A percentile compares a stretch with the other conserved stretches of the same genome.
These are phyloP conservation scores for Entomobrya proxima DNA, from an alignment of 2,888 invertebrate species.

Conservation along the genomic window DNA sequence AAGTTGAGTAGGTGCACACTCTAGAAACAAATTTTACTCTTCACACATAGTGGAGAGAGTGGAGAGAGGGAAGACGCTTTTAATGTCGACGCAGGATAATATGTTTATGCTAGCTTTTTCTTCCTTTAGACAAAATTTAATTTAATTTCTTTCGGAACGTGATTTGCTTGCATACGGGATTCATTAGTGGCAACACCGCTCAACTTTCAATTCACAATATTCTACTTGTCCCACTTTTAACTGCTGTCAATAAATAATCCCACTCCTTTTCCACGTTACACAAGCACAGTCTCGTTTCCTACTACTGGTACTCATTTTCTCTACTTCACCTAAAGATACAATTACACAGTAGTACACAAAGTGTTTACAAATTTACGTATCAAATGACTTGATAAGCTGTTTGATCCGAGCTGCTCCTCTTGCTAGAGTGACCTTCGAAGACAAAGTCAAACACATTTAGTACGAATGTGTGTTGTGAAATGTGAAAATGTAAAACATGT, in stretches of 20 bases:
- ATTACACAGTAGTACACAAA: too few relatives aligned
- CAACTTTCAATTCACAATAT: background rate
- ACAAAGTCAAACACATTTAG: too few relatives aligned
- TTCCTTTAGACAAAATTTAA: slow-evolving; percentile 18
- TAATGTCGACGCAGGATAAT: too few relatives aligned
- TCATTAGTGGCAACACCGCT: background rate
- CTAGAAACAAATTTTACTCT: background rate
- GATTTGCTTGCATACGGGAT: slow-evolving; percentile 22
- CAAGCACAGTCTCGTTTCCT: background rate
- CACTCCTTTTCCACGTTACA: background rate
- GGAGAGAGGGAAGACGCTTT: too few relatives aligned
- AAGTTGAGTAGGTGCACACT: slow-evolving; percentile 2
- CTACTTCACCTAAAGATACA: background rate
- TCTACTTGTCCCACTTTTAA: background rate
- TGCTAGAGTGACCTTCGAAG: slow-evolving; percentile 9
- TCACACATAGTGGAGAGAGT: too few relatives aligned
- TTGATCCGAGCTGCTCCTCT: background rate
- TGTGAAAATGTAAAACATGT: too few relatives aligned
- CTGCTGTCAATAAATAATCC: background rate
- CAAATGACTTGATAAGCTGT: background rate
- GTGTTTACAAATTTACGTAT: background rate
- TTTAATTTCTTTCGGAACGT: slow-evolving; percentile 19
- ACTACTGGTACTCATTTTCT: background rate
- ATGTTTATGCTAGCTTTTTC: background rate
- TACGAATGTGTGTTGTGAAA: too few relatives aligned